These are phyloP conservation scores for Acromyrmex heyeri DNA, from an alignment of 1,140 invertebrate species.

Conservation along the genomic window DNA sequence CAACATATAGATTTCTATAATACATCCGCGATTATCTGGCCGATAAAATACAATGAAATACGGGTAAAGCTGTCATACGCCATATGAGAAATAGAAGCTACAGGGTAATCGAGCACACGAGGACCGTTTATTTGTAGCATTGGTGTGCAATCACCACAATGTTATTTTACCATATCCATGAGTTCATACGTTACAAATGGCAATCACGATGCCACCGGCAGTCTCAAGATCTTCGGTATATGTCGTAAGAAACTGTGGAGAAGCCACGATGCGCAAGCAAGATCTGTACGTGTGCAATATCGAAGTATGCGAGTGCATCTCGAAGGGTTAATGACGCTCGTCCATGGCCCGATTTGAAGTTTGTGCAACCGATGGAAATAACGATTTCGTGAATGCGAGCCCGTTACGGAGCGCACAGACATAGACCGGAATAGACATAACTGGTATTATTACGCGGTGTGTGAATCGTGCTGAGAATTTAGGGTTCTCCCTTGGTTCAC, in stretches of 20 bases:
- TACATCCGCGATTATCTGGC: not conserved
- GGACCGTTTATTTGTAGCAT: not conserved
- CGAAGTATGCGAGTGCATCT: conserved; percentile 19
- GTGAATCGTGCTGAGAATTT: conserved; percentile 9
- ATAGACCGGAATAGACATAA: conserved; percentile 13
- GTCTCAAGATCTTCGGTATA: not conserved
- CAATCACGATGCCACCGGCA: not conserved
- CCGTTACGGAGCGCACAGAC: not conserved
- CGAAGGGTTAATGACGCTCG: conserved; percentile 23
- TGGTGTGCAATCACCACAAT: not conserved
- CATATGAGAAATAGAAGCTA: not conserved
- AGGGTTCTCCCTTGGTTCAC: not conserved
- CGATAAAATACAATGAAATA: conserved; percentile 25
- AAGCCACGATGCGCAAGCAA: not conserved
- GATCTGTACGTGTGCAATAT: not conserved
- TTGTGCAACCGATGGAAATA: conserved; percentile 44
- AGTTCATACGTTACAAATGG: conserved; percentile 33
- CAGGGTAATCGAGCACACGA: conserved; percentile 3
- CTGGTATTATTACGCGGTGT: conserved; percentile 3
- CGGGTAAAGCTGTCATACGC: not conserved
- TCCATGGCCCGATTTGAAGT: conserved; percentile 14
- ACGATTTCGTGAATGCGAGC: conserved; percentile 34
- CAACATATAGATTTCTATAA: not conserved
- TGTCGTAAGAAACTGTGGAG: conserved; percentile 5
- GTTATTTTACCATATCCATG: conserved; percentile 32